Evolutionary conservation across 2,797 vertebrate genomes (phyloP).

Genomic region (Mormyrops attenuatus): DNA sequence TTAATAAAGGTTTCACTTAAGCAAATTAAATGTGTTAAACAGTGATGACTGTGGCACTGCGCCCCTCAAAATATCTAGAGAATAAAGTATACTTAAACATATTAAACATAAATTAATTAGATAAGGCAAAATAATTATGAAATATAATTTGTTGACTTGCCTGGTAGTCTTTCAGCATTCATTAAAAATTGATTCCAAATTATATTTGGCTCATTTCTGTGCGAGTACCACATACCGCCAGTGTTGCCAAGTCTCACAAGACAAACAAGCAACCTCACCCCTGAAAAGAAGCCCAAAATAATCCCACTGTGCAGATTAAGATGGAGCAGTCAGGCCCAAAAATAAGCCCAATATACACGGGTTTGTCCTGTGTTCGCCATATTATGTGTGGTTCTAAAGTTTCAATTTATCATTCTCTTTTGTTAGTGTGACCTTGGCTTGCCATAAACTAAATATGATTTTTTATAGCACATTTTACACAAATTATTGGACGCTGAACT

Average conservation of each 20-base stretch:
- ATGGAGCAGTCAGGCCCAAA: background rate
- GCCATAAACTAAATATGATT: background rate
- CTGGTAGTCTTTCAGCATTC: background rate
- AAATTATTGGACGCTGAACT: background rate
- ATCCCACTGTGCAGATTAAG: background rate
- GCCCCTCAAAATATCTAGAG: background rate
- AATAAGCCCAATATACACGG: background rate
- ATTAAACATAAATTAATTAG: background rate
- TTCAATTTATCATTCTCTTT: background rate
- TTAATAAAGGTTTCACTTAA: background rate
- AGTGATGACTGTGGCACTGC: background rate
- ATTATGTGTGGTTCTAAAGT: background rate
- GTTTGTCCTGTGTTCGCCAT: background rate
- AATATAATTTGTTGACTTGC: background rate
- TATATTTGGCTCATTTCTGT: background rate
- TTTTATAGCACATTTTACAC: background rate
- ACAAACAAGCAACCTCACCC: background rate
- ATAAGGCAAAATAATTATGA: background rate
- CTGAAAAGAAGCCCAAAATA: background rate
- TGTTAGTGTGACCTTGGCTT: background rate
- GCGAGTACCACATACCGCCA: background rate
- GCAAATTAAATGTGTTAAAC: background rate
- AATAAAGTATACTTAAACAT: background rate
- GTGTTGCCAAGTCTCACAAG: background rate
- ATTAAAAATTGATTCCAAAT: background rate